A percentile compares a stretch with the other conserved stretches of the same genome.
phyloP scores from a whole-genome alignment of 2,888 invertebrate species.

The Leptura quadrifasciata region DNA sequence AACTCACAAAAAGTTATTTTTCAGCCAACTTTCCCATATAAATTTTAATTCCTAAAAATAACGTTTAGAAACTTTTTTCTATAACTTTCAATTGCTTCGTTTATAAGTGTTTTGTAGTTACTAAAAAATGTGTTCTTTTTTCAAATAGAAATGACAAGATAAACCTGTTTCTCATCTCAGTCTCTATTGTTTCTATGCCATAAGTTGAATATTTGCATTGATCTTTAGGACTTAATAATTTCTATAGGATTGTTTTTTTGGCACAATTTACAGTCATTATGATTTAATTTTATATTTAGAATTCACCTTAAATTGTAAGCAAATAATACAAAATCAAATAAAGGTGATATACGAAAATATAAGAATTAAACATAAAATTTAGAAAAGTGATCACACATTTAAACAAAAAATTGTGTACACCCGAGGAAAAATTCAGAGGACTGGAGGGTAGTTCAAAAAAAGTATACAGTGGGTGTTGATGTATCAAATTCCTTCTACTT shows the following conservation, averaged over 20 bases:
- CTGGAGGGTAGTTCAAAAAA: no score
- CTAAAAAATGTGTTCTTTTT: no score
- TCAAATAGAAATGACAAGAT: no score
- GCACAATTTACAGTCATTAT: constrained; percentile 52
- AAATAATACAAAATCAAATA: not conserved
- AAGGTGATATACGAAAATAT: not conserved
- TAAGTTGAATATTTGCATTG: not conserved
- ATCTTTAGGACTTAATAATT: constrained; percentile 20
- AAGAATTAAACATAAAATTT: constrained; percentile 2
- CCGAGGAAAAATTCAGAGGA: no score
- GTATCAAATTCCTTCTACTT: no score
- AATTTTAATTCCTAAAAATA: constrained; percentile 21
- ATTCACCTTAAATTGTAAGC: constrained; percentile 14
- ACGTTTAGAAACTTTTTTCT: no score
- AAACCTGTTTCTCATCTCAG: no score
- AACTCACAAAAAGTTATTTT: constrained; percentile 17
- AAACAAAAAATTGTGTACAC: no score
- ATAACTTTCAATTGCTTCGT: constrained; percentile 1
- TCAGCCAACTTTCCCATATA: constrained; percentile 22
- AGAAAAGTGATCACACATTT: no score
- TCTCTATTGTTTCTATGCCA: no score
- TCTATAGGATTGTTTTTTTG: constrained; percentile 41
- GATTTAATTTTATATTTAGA: constrained; percentile 14
- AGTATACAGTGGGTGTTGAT: no score
- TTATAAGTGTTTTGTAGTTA: no score